Percentiles rank a stretch among this genome's conserved stretches.
Evolutionary conservation across 37 sponge, comb jelly and placozoan genomes (phyloP).

Genomic region (Ephydatia muelleri): DNA sequence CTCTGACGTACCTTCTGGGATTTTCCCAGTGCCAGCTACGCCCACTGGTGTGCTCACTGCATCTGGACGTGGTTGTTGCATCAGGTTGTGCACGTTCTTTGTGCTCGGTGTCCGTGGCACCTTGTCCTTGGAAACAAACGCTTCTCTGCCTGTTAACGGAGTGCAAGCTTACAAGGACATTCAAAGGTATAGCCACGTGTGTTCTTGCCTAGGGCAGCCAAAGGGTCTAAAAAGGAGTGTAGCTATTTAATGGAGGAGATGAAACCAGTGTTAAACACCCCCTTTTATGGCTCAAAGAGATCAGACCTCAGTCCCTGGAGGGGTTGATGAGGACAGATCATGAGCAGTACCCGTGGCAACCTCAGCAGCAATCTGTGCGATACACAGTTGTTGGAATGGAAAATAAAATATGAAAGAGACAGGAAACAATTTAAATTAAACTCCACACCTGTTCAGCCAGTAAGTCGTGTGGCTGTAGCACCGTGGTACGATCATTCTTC

Average conservation of each 20-base stretch:
- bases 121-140: slow-evolving; percentile 41
- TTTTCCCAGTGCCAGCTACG: background rate
- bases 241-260: background rate
- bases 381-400: background rate
- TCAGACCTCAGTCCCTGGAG: background rate
- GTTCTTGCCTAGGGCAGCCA: slow-evolving; percentile 46
- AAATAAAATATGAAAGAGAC: background rate
- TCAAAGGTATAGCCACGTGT: background rate
- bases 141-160: slow-evolving; percentile 34
- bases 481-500: background rate
- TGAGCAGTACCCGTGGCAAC: slow-evolving; percentile 7
- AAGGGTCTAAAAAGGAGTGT: slow-evolving; percentile 40
- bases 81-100: background rate
- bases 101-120: slow-evolving; percentile 43
- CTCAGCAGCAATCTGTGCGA: slow-evolving; percentile 33
- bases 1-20: background rate
- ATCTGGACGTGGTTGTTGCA: background rate
- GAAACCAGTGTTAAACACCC: background rate
- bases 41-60: background rate
- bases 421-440: background rate
- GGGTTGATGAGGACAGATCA: background rate
- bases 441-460: slow-evolving; percentile 54
- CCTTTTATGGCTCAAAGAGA: background rate
- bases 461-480: slow-evolving; percentile 25
- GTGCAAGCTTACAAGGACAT: background rate